Base-by-base conservation (phyloP, 2,113 vertebrate species). In the Etheostoma spectabile region DNA sequence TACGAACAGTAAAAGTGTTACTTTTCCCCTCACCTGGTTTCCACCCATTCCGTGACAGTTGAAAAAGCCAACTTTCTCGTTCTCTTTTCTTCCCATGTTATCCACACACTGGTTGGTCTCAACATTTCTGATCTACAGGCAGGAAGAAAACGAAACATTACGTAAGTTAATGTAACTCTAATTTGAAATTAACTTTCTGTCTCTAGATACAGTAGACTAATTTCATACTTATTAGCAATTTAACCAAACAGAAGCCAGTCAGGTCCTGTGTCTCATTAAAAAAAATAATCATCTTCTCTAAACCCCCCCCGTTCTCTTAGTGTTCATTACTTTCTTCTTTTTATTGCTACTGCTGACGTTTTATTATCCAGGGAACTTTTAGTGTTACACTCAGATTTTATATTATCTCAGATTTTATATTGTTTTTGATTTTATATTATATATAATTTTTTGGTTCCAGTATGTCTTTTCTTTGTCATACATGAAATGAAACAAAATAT, bases 31-130 rank as follows among this genome's bases (percentile, higher is more conserved):
- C 94, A 99, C 98, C 97, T 99, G 98, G 88, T 99, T 99, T 73
- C 98, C 98, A 65, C 98, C 98, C 98, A 99, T 99, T 73, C 98
- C 97, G 0, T 99, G 98, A 80, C 98, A 99, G 95, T 99, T 99
- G 96, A 99, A 99, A 69, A 99, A 99, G 60, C 98, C 98, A 15
- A 99, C 98, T 94, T 99, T 99, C 83, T 99, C 98, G 0, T 99
- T 99, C 82, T 99, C 98, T 77, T 99, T 99, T 59, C 98, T 96
- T 52, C 98, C 98, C 98, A 99, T 99, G 95, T 99, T 99, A 95
- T 99, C 98, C 88, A 99, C 95, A 68, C 98, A 99, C 89, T 99
- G 98, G 93, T 99, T 99, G 72, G 97, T 99, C 89, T 99, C 98
- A 5, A 99, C 98, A 21, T 99, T 99, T 95, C 98, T 95, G 94